Base-by-base conservation (phyloP, 2,888 invertebrate species). In the Cheilosia grossa region DNA sequence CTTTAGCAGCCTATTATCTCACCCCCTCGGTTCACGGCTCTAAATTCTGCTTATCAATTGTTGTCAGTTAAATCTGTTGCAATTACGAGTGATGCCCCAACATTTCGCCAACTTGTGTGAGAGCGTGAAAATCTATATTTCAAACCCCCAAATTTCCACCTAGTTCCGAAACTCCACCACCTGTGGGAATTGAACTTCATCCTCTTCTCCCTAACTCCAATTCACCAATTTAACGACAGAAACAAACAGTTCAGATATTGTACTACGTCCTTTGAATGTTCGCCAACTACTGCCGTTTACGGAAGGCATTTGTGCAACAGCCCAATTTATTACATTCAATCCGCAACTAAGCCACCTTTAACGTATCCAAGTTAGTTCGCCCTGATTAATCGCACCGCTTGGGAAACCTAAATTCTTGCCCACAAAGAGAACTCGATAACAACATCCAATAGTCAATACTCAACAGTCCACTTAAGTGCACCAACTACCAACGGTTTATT, bases 371-470 rank as follows among this genome's bases (percentile, higher is more conserved):
- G 56, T 78, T 63, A 58, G 73, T 77, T 66, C 54, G 30, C 77
- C 21, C 64, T 73, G 78, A 78, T 78, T 73, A 78, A 69, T 82
- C 66, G 49, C 44, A 66, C 56, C 73, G 30, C 56, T 49, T 78
- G 82, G 78, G 67, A 78, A 82, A 78, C 19, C 82, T 74, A 69
- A 83, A 74, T 58, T 74, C 61, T 53, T 53, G 40, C 7, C 33
- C 33, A 64, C 21, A 67, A 24, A 79, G 67, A 49, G 30, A 54
- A 49, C 37, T 17, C 56, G 17, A 37, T 30, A 44, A 53, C 37
- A 30, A 51, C 9, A 49, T 24, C 21, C 42, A 42, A 53, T n/a
- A 51, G 67, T 30, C 21, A 37, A 42, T 42, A n/a, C 15, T 2
- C 15, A n/a, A n/a, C 3, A 2, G n/a, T 15, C 42, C 40, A 19